These are phyloP conservation scores for Catharus ustulatus DNA, from an alignment of 2,797 vertebrate species.

Conservation along the genomic window DNA sequence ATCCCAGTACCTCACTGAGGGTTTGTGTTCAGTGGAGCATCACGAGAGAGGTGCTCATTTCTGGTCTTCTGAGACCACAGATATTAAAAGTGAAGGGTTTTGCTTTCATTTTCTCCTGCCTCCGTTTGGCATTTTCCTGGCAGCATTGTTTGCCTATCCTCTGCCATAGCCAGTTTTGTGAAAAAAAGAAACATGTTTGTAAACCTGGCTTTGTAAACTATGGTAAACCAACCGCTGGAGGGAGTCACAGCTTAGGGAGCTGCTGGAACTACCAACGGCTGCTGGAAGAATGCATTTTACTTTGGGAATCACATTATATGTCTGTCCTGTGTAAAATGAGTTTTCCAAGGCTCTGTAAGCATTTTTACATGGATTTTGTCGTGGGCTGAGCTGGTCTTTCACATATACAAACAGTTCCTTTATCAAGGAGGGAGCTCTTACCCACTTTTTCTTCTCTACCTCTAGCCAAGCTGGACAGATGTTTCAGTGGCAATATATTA, in stretches of 20 bases:
- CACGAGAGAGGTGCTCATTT: rapidly evolving
- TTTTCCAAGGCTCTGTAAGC: neutral
- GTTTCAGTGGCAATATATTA: neutral
- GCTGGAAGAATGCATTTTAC: neutral
- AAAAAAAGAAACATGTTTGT: neutral
- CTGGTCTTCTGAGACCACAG: neutral
- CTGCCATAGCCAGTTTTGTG: neutral
- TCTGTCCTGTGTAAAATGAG: neutral
- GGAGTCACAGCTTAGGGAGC: conserved; percentile 58
- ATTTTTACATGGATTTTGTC: neutral
- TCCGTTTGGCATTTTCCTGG: neutral
- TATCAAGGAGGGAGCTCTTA: neutral
- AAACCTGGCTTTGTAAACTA: neutral
- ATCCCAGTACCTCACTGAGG: neutral
- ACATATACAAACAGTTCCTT: neutral
- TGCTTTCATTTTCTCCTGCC: neutral
- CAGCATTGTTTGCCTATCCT: neutral
- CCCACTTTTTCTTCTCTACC: neutral
- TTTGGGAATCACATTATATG: neutral
- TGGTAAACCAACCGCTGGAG: conserved; percentile 36
- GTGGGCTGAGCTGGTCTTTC: neutral
- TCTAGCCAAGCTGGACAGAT: neutral
- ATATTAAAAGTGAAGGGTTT: neutral
- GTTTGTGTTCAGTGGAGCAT: neutral
- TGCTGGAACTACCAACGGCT: neutral